Evolutionary conservation across 2,888 invertebrate species (phyloP).

Genomic region (Anaspis maculata): DNA sequence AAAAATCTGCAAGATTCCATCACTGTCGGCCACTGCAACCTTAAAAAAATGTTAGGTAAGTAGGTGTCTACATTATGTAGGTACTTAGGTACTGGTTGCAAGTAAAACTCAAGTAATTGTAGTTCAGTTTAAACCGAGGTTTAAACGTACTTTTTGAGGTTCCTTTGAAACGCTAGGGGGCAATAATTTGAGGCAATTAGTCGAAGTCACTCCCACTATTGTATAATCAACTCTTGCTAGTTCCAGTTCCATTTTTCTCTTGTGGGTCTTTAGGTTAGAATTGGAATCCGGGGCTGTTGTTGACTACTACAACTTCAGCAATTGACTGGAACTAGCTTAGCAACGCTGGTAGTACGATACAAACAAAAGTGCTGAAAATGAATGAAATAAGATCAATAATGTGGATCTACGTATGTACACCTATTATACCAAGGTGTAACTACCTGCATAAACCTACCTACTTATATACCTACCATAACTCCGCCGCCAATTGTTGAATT

Average conservation of each 20-base stretch:
- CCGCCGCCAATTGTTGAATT: too few species aligned
- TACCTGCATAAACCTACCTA: too few species aligned
- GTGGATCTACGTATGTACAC: too few species aligned
- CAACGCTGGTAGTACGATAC: too few species aligned
- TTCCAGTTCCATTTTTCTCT: constrained; percentile 73
- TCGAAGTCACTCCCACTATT: constrained; percentile 67
- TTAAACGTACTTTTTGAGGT: constrained; percentile 58
- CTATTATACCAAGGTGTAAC: too few species aligned
- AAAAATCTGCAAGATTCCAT: constrained; percentile 74
- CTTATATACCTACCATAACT: too few species aligned
- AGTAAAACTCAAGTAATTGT: constrained; percentile 3
- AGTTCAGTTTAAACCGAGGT: constrained; percentile 1
- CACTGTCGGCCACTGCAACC: constrained; percentile 76
- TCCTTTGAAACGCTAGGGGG: constrained; percentile 55
- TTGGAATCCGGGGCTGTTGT: too few species aligned
- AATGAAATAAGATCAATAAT: too few species aligned
- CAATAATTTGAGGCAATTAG: constrained; percentile 69
- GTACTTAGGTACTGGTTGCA: constrained; percentile 2
- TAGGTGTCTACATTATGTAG: constrained; percentile 4
- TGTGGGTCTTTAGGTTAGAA: too few species aligned
- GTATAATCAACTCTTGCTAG: constrained; percentile 77
- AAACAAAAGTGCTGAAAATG: too few species aligned
- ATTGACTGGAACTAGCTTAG: too few species aligned
- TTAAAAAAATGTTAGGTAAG: constrained; percentile 38
- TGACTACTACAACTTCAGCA: too few species aligned